phyloP scores from a whole-genome alignment of 2,888 invertebrate species.

The Cyaniris semiargus region DNA sequence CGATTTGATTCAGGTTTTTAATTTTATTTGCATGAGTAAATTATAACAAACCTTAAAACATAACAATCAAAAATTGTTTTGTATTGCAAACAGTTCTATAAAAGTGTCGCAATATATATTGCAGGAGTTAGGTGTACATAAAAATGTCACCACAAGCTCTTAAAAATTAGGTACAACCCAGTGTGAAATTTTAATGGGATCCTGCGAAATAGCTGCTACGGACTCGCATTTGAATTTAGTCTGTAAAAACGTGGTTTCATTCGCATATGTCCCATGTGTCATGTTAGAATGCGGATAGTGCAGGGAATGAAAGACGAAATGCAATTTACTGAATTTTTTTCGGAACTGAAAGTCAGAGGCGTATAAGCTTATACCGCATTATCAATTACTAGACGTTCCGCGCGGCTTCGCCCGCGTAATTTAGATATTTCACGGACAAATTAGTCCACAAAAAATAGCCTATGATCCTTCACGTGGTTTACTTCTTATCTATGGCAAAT shows the following conservation, averaged over 20 bases:
- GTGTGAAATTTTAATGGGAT: conserved; percentile 4
- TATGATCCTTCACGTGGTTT: too few species aligned
- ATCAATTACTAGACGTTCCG: too few species aligned
- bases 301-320: not conserved
- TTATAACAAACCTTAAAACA: too few species aligned
- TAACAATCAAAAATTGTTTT: too few species aligned
- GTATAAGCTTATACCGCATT: too few species aligned
- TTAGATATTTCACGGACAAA: too few species aligned
- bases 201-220: not conserved
- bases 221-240: not conserved
- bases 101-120: not conserved
- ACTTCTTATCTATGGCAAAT: too few species aligned
- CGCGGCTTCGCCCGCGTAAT: too few species aligned
- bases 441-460: too few species aligned
- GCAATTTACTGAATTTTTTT: not conserved
- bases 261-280: not conserved
- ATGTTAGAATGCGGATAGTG: not conserved
- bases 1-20: not conserved
- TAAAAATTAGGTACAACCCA: not conserved
- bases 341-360: not conserved
- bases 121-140: not conserved
- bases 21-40: too few species aligned
- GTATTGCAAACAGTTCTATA: too few species aligned
- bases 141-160: not conserved
- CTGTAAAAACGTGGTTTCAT: not conserved